A percentile compares a stretch with the other conserved stretches of the same genome.
Evolutionary conservation across 2,113 vertebrate genomes (phyloP).

Genomic region (Odobenus rosmarus): DNA sequence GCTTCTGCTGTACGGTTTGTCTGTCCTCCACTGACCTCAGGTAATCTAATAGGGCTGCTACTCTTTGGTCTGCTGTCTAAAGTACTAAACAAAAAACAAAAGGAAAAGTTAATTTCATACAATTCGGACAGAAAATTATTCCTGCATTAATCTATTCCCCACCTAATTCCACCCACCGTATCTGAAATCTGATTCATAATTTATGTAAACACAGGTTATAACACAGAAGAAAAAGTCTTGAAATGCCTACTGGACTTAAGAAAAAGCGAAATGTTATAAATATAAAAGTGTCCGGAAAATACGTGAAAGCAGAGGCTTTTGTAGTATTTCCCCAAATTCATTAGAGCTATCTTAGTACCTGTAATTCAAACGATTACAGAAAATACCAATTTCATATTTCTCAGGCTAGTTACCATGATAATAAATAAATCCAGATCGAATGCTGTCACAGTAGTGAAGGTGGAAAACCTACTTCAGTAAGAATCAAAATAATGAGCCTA

Average conservation of each 20-base stretch:
- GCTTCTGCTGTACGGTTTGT: slow-evolving; percentile 87
- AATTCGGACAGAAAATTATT: not conserved
- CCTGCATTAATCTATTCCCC: not conserved
- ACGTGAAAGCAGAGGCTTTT: not conserved
- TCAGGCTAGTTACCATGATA: not conserved
- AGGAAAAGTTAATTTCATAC: not conserved
- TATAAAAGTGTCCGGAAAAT: not conserved
- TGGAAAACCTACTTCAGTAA: slow-evolving; percentile 14
- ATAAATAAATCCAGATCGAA: slow-evolving; percentile 19
- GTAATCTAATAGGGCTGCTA: slow-evolving; percentile 92
- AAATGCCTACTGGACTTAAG: slow-evolving; percentile 17
- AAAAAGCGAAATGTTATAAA: not conserved
- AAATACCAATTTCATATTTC: slow-evolving; percentile 33
- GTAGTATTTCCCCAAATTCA: not conserved
- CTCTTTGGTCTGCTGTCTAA: slow-evolving; percentile 91
- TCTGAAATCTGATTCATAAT: not conserved
- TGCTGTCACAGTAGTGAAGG: not conserved
- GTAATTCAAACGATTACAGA: not conserved
- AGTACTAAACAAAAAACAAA: slow-evolving; percentile 78
- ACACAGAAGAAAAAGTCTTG: slow-evolving; percentile 11
- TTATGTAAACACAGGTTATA: slow-evolving; percentile 3
- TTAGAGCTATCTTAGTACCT: not conserved
- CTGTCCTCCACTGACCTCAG: slow-evolving; percentile 85
- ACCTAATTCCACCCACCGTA: not conserved
- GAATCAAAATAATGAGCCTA: not conserved